These are phyloP conservation scores for Laupala kohalensis DNA, from an alignment of 1,140 invertebrate species.

Conservation along the genomic window DNA sequence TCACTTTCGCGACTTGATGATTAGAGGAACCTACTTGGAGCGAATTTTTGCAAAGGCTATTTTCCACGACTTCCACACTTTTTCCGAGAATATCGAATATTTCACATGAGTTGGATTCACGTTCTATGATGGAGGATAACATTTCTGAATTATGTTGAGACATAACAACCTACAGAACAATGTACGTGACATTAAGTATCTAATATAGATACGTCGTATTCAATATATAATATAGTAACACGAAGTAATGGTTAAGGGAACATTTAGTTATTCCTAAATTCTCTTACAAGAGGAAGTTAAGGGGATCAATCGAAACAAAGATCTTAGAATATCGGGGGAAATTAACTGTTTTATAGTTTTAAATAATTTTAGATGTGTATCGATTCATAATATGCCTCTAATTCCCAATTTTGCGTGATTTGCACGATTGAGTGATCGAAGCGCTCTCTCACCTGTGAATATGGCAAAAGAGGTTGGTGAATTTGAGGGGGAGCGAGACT, in stretches of 20 bases:
- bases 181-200: neutral
- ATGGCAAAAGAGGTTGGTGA: neutral
- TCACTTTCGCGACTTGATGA: no score
- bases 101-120: neutral
- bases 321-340: no score
- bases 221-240: no score
- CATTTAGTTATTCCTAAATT: no score
- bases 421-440: neutral
- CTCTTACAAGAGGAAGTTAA: no score
- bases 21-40: neutral
- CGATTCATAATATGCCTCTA: no score
- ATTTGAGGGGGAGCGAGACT: neutral
- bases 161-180: neutral
- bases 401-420: no score
- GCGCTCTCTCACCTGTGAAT: neutral
- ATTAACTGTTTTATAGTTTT: no score
- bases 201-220: no score
- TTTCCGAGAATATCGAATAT: neutral
- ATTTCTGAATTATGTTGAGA: neutral
- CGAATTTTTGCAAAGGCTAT: neutral
- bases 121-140: neutral
- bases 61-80: neutral
- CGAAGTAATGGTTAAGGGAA: no score
- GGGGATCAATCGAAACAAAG: no score
- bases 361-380: no score